A percentile compares a stretch with the other conserved stretches of the same genome.
Conservation (phyloP, 2,888 invertebrate species). For the Gymnosoma rotundatum region DNA sequence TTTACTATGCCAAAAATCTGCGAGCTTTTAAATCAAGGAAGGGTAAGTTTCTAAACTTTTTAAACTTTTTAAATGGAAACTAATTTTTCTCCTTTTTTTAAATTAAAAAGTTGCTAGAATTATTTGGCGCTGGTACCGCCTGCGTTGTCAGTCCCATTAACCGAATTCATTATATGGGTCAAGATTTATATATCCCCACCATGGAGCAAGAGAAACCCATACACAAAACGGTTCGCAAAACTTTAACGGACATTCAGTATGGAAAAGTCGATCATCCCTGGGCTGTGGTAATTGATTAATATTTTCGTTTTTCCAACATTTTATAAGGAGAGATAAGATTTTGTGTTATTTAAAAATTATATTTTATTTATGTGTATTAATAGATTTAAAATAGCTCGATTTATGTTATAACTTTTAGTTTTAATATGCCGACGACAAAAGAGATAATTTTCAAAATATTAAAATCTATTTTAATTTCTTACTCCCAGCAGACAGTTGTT, state of each 20-base stretch:
- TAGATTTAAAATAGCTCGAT: slow-evolving; percentile 73
- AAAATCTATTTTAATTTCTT: background rate
- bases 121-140: slow-evolving; percentile 99
- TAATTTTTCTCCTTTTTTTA: slow-evolving; percentile 5
- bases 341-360: slow-evolving; percentile 33
- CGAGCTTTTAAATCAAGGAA: slow-evolving; percentile 88
- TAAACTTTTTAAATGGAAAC: background rate
- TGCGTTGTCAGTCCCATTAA: slow-evolving; percentile 96
- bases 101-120: slow-evolving; percentile 90
- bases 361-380: slow-evolving; percentile 76
- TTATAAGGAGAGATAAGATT: slow-evolving; percentile 57
- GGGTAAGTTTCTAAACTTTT: slow-evolving; percentile 85
- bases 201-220: slow-evolving; percentile 89
- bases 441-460: background rate
- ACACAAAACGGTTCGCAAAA: slow-evolving; percentile 88
- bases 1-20: slow-evolving; percentile 93
- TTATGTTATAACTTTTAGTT: slow-evolving; percentile 51
- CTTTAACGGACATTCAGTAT: slow-evolving; percentile 94
- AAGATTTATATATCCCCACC: slow-evolving; percentile 88
- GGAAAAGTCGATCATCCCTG: slow-evolving; percentile 92
- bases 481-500: background rate
- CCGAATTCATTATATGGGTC: slow-evolving; percentile 90
- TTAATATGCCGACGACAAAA: background rate
- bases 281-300: slow-evolving; percentile 86
- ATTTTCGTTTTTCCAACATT: background rate